Evolutionary conservation across 2,113 vertebrate species (phyloP), one percentile per base, ranked within the genome.

Genomic region (Syngnathus scovelli): DNA sequence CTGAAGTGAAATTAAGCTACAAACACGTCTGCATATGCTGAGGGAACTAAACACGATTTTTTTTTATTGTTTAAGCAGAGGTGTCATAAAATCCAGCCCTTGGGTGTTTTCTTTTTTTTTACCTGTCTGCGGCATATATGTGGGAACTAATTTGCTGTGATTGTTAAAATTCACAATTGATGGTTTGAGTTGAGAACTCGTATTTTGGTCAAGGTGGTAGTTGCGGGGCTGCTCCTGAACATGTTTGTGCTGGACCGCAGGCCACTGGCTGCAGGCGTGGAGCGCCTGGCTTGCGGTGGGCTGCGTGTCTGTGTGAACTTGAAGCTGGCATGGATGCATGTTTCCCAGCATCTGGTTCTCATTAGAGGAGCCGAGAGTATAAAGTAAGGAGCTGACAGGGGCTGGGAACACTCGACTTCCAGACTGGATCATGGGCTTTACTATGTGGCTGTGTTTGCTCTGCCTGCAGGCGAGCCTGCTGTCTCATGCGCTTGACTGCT

Each of bases 361-460:
- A 91, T 92, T 92, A 90, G 79, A 75, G 44, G 77, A 79, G 87
- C 75, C 76, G 87, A 85, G 86, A 83, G 85, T 91, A 92, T 92
- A 91, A 91, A 91, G 84, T 78, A 71, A 71, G 67, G 86, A 78
- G 81, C 87, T 78, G 78, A 86, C 82, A 70, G 80, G 54, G 66
- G 74, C 82, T 87, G 88, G 83, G 84, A 81, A 59, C 85, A 89
- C 80, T 87, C 69, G 70, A 64, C 68, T 77, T 75, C 74, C 78
- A 74, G 82, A 78, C 74, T 87, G 86, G 83, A 86, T 88, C 85
- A 91, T 92, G 89, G 87, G 81, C 66, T 85, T 85, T 77, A 72
- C 80, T 78, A 61, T 87, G 71, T 91, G 89, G 86, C 73, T 90
- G 77, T 89, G 84, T 19, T 73, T 85, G 78, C 86, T 92, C 60